These are phyloP conservation scores for Ditula angustiorana DNA, from an alignment of 2,888 invertebrate genomes.

Conservation along the genomic window DNA sequence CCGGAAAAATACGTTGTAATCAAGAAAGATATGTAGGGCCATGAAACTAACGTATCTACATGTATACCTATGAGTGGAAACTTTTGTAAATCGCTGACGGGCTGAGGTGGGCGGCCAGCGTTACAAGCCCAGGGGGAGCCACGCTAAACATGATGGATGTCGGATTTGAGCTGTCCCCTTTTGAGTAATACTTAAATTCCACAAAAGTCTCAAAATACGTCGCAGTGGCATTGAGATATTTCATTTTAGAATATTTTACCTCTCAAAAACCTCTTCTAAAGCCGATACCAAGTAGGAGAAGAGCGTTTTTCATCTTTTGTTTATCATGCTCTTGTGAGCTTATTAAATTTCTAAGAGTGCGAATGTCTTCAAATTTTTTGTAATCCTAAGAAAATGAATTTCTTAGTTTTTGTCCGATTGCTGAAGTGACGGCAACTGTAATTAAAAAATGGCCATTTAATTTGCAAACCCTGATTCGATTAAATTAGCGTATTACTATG, in stretches of 20 bases:
- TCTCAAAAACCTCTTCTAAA: neutral
- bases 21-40: conserved; percentile 35
- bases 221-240: conserved; percentile 7
- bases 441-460: too few relatives aligned
- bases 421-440: too few relatives aligned
- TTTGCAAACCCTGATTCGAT: too few relatives aligned
- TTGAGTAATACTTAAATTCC: conserved; percentile 31
- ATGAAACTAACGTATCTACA: conserved; percentile 26
- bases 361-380: too few relatives aligned
- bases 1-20: conserved; percentile 36
- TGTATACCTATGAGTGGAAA: conserved; percentile 40
- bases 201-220: conserved; percentile 26
- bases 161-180: conserved; percentile 34
- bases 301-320: too few relatives aligned
- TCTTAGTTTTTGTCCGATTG: too few relatives aligned
- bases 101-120: conserved; percentile 40
- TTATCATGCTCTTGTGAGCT: too few relatives aligned
- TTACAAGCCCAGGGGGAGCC: conserved; percentile 33
- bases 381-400: too few relatives aligned
- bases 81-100: conserved; percentile 47
- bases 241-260: neutral
- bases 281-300: too few relatives aligned
- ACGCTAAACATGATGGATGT: conserved; percentile 46
- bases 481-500: too few relatives aligned
- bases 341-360: too few relatives aligned